These are phyloP conservation scores for Drosophila neotestacea DNA, from an alignment of 2,888 invertebrate genomes.

Conservation along the genomic window DNA sequence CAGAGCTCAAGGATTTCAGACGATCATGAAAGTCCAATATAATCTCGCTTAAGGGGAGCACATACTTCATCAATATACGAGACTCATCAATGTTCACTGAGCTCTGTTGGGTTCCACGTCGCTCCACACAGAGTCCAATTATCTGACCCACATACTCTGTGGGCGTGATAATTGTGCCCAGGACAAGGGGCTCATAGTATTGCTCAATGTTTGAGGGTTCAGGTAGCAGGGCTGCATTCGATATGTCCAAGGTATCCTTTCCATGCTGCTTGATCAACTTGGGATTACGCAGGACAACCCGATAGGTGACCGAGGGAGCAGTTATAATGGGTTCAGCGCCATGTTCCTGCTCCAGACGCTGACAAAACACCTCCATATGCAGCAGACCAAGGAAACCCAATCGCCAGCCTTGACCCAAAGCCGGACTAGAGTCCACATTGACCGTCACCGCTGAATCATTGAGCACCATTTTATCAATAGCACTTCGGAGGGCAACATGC, in stretches of 20 bases:
- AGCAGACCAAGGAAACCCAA: conserved; percentile 94
- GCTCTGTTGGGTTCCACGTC: conserved; percentile 88
- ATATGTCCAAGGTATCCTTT: conserved; percentile 88
- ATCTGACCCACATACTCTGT: conserved; percentile 90
- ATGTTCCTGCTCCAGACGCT: conserved; percentile 93
- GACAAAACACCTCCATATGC: conserved; percentile 95
- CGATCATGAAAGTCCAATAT: conserved; percentile 97
- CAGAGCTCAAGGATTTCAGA: conserved; percentile 95
- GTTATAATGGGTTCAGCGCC: conserved; percentile 93
- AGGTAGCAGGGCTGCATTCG: conserved; percentile 92
- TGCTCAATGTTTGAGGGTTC: conserved; percentile 89
- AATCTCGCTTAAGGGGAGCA: conserved; percentile 96
- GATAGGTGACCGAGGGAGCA: conserved; percentile 94
- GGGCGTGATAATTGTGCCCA: conserved; percentile 96
- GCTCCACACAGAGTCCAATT: conserved; percentile 90
- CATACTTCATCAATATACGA: conserved; percentile 92
- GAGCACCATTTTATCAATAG: conserved; percentile 95
- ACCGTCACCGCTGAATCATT: conserved; percentile 97
- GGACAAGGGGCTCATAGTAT: conserved; percentile 94
- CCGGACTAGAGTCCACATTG: conserved; percentile 92
- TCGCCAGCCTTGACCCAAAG: conserved; percentile 95
- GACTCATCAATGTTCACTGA: conserved; percentile 93
- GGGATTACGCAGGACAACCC: conserved; percentile 89
- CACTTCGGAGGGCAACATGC: conserved; percentile 89
- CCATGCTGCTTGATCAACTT: conserved; percentile 90